Percentiles rank a stretch among this genome's conserved stretches.
phyloP scores from a whole-genome alignment of 2,113 vertebrate genomes.

The Phoxinus phoxinus region DNA sequence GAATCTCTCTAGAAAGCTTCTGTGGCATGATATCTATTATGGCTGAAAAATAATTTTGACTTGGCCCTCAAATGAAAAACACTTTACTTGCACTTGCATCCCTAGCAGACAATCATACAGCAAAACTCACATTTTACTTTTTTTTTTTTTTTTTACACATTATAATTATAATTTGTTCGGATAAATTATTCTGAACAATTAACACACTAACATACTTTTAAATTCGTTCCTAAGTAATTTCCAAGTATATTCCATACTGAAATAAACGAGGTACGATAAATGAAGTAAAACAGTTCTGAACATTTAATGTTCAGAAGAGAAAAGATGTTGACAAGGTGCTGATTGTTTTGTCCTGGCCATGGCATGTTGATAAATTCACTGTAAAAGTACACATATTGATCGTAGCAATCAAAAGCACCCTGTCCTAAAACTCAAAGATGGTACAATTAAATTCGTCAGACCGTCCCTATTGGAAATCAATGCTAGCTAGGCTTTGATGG shows the following conservation, averaged over 20 bases:
- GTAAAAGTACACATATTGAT: conserved; percentile 40
- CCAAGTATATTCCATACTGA: too few relatives aligned
- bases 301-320: neutral
- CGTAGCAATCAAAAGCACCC: conserved; percentile 35
- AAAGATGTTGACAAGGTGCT: neutral
- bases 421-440: conserved; percentile 27
- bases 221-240: too few relatives aligned
- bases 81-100: neutral
- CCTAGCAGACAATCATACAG: neutral
- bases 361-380: conserved; percentile 24
- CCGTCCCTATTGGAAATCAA: conserved; percentile 52
- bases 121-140: neutral
- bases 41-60: neutral
- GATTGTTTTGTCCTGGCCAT: neutral
- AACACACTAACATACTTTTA: too few relatives aligned
- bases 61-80: neutral
- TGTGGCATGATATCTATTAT: neutral
- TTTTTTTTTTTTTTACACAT: too few relatives aligned
- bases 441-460: conserved; percentile 44
- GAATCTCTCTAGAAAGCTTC: neutral
- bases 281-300: neutral
- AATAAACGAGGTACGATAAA: neutral
- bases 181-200: too few relatives aligned
- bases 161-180: too few relatives aligned
- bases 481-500: conserved; percentile 40